Evolutionary conservation across 2,888 invertebrate genomes (phyloP).

Genomic region (Plagodis dolabraria): DNA sequence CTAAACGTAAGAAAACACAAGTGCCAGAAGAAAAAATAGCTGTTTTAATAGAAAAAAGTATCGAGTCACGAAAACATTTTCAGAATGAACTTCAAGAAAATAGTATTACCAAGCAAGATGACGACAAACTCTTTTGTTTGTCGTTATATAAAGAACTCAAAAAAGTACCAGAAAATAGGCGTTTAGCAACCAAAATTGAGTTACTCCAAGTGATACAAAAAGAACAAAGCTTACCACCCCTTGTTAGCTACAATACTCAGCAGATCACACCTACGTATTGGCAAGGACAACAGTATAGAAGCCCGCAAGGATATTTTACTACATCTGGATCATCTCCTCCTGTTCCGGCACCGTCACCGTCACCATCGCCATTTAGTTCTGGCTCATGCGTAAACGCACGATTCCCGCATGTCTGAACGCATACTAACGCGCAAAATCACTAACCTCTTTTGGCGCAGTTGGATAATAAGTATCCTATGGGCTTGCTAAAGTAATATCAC

Average conservation of each 20-base stretch:
- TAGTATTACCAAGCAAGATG: slow-evolving; percentile 43
- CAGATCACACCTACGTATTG: slow-evolving; percentile 40
- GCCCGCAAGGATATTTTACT: slow-evolving; percentile 44
- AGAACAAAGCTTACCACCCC: slow-evolving; percentile 40
- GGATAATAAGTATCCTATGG: too few species aligned
- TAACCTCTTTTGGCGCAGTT: too few species aligned
- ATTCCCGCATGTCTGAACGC: too few species aligned
- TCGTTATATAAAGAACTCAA: slow-evolving; percentile 43
- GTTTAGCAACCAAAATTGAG: slow-evolving; percentile 46
- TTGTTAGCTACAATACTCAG: slow-evolving; percentile 38
- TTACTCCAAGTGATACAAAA: slow-evolving; percentile 43
- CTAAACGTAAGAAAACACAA: slow-evolving; percentile 38
- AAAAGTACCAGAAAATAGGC: slow-evolving; percentile 45
- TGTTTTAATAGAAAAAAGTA: slow-evolving; percentile 44
- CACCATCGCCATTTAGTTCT: slow-evolving; percentile 30
- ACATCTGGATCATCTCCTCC: slow-evolving; percentile 38
- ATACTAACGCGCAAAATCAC: too few species aligned
- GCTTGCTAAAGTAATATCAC: too few species aligned
- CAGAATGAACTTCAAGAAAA: slow-evolving; percentile 38
- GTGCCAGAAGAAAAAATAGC: slow-evolving; percentile 41
- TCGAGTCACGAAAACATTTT: slow-evolving; percentile 37
- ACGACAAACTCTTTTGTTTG: slow-evolving; percentile 19
- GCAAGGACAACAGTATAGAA: slow-evolving; percentile 38
- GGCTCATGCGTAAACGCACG: too few species aligned
- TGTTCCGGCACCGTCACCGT: slow-evolving; percentile 35